Evolutionary conservation across 2,888 invertebrate genomes (phyloP).

Genomic region (Folsomia manolachei): DNA sequence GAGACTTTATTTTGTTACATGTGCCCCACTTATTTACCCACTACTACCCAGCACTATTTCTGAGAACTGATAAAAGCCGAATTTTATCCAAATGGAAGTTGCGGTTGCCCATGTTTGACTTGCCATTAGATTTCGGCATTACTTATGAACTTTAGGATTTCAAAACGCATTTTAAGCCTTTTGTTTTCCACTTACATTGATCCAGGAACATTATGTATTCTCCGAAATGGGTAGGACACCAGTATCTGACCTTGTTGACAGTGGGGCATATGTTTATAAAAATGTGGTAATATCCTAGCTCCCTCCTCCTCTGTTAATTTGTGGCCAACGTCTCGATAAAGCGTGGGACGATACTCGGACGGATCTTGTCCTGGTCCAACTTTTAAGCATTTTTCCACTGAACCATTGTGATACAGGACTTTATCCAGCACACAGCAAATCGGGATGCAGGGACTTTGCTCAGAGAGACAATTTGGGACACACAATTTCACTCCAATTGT

Average conservation of each 20-base stretch:
- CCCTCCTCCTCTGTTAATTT: slow-evolving; percentile 26
- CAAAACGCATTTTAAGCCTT: too few relatives aligned
- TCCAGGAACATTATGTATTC: not conserved
- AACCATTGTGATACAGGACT: slow-evolving; percentile 20
- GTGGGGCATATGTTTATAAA: not conserved
- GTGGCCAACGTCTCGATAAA: slow-evolving; percentile 29
- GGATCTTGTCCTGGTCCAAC: not conserved
- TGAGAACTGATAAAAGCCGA: too few relatives aligned
- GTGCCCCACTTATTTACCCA: too few relatives aligned
- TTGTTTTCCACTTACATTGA: not conserved
- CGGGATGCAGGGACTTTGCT: slow-evolving; percentile 33
- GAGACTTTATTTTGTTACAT: too few relatives aligned
- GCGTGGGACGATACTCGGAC: slow-evolving; percentile 24
- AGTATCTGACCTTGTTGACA: not conserved
- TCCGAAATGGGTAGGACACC: not conserved
- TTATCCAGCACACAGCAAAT: slow-evolving; percentile 40
- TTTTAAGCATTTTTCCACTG: slow-evolving; percentile 1
- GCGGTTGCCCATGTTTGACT: too few relatives aligned
- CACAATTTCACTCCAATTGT: slow-evolving; percentile 26
- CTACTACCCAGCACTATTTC: too few relatives aligned
- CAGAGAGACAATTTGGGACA: slow-evolving; percentile 27
- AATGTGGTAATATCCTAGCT: not conserved
- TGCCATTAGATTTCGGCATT: too few relatives aligned
- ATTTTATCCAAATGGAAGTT: too few relatives aligned
- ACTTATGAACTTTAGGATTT: too few relatives aligned